Conservation (phyloP, 1,140 invertebrate species). For the Drosophila pallidifrons region DNA sequence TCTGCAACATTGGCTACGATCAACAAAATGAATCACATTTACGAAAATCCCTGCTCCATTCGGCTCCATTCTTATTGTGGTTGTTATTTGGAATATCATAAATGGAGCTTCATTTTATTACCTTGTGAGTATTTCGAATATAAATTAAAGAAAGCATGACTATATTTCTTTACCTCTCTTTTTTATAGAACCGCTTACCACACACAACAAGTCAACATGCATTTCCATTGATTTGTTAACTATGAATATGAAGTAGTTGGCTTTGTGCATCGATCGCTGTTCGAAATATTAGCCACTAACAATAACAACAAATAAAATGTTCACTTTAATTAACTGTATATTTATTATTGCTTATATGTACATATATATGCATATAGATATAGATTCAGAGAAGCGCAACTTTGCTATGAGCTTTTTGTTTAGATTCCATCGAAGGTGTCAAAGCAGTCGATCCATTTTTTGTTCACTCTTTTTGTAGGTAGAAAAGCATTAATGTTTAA, state of each 20-base stretch:
- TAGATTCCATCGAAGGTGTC: too few species aligned
- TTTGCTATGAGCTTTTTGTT: too few species aligned
- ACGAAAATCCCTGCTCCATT: constrained; percentile 9
- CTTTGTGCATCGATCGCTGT: constrained; percentile 1
- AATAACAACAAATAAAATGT: constrained; percentile 33
- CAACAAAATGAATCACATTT: constrained; percentile 7
- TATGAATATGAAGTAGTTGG: background rate
- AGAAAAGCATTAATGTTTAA: too few species aligned
- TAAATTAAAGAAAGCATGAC: too few species aligned
- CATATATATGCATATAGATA: background rate
- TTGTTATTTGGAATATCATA: background rate
- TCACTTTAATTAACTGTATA: constrained; percentile 15
- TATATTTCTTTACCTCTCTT: too few species aligned
- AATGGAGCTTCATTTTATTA: background rate
- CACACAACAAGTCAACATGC: background rate
- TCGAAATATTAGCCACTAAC: constrained; percentile 11
- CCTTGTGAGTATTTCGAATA: background rate
- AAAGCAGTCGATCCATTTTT: too few species aligned
- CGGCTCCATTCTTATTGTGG: background rate
- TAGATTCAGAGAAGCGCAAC: background rate
- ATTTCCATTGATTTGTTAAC: background rate
- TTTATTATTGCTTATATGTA: constrained; percentile 1
- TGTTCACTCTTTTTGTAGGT: too few species aligned
- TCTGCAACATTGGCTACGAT: too few species aligned
- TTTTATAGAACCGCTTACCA: background rate